phyloP scores from a whole-genome alignment of 2,888 invertebrate species.

The Leptopilina myrica region DNA sequence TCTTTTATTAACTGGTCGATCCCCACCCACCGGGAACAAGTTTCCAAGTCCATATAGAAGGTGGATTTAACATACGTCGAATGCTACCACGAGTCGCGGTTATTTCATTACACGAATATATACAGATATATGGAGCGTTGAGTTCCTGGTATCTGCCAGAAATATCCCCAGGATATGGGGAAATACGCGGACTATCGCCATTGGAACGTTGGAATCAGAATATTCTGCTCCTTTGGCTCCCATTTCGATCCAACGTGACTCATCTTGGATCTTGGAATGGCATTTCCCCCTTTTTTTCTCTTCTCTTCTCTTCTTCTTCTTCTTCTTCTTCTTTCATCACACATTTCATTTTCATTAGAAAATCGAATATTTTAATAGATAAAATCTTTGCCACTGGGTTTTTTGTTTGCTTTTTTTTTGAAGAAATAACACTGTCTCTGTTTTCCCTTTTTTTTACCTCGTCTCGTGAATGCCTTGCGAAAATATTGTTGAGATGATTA shows the following conservation, averaged over 20 bases:
- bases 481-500: background rate
- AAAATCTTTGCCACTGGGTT: background rate
- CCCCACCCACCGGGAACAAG: background rate
- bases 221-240: background rate
- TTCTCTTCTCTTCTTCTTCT: background rate
- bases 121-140: background rate
- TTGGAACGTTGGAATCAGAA: slow-evolving; percentile 1
- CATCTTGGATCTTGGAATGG: background rate
- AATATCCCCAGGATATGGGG: background rate
- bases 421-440: no score
- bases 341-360: background rate
- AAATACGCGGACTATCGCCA: slow-evolving; percentile 27
- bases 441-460: background rate
- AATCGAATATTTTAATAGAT: background rate
- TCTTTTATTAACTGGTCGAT: slow-evolving; percentile 12
- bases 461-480: background rate
- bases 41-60: background rate
- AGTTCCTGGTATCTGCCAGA: slow-evolving; percentile 4
- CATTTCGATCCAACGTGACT: background rate
- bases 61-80: background rate
- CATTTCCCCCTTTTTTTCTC: background rate
- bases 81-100: background rate
- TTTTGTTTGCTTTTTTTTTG: no score
- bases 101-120: background rate
- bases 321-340: no score